Base-by-base conservation (phyloP, 1,140 invertebrate species). In the Zaprionus inermis region DNA sequence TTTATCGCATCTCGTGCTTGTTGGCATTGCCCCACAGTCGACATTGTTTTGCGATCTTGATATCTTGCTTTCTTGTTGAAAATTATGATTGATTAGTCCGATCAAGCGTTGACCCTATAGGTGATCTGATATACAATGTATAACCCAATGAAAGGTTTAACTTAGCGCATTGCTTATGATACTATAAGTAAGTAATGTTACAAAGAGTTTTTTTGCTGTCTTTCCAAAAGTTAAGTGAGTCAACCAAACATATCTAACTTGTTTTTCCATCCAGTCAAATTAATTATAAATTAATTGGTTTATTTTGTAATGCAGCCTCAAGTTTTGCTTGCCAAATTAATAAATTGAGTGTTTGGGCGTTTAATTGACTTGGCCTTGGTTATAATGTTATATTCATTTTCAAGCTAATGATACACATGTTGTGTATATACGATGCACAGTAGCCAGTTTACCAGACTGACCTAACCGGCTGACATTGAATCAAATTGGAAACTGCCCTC, bases 61-160 rank as follows among this genome's bases (percentile, higher is more conserved):
- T 79, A 68, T 69, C 64, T 78, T 18, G 56, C 60, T 78, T 64
- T 76, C 44, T 34, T 69, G 60, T 81, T 85, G 32, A 78, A 79
- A 76, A 79, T 78, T 34, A 81, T 88, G 84, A 89, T 88, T 88
- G 86, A 88, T 88, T 88, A 70, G 80, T 73, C 71, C 84, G 84
- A 88, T 88, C 51, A 56, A 55, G 60, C 9, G n/a, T 11, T 77
- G 76, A 72, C 64, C 71, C 49, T 38, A 12, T 12, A 11, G 44
- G 16, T 49, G 44, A 20, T 49, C 44, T 22, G 10, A 22, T 20
- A 46, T 20, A 46, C 32, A 41, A n/a, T 30, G n/a, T 28, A 51
- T 63, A 32, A 49, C 12, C 18, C 22, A n/a, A 30, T 65, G 28
- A 32, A 86, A 76, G 88, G 51, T 88, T 88, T 83, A 77, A 72